phyloP scores from a whole-genome alignment of 2,797 vertebrate species.

The Spea hammondii region DNA sequence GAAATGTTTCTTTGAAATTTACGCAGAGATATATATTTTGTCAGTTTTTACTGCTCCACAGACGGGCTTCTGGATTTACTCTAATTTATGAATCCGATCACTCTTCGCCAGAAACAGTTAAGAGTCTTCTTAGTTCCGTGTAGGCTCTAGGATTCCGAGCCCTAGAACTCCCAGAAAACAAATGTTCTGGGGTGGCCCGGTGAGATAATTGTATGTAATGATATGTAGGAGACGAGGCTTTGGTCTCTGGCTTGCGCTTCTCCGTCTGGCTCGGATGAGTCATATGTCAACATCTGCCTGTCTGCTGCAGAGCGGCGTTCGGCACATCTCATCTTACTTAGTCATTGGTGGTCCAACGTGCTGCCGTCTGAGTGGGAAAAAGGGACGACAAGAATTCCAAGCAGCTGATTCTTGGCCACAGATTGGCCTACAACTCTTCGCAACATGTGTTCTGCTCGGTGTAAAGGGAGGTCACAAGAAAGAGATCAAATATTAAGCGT shows the following conservation, averaged over 20 bases:
- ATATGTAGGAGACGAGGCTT: conserved; percentile 41
- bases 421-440: conserved; percentile 24
- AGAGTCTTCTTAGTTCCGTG: no score
- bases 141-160: no score
- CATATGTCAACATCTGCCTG: conserved; percentile 53
- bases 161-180: conserved; percentile 42
- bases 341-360: conserved; percentile 45
- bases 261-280: conserved; percentile 49
- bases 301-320: conserved; percentile 28
- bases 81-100: no score
- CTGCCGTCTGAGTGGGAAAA: conserved; percentile 21
- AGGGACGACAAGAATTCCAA: conserved; percentile 34
- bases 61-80: no score
- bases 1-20: no score
- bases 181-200: conserved; percentile 50
- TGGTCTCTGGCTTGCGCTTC: conserved; percentile 43
- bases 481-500: not conserved
- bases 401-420: conserved; percentile 32
- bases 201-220: conserved; percentile 52
- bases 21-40: no score
- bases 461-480: conserved; percentile 3
- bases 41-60: no score
- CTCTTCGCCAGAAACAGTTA: no score
- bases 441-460: conserved; percentile 11
- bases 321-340: conserved; percentile 45